Evolutionary conservation across 2,797 vertebrate species (phyloP).

Genomic region (Gallinago stenura): DNA sequence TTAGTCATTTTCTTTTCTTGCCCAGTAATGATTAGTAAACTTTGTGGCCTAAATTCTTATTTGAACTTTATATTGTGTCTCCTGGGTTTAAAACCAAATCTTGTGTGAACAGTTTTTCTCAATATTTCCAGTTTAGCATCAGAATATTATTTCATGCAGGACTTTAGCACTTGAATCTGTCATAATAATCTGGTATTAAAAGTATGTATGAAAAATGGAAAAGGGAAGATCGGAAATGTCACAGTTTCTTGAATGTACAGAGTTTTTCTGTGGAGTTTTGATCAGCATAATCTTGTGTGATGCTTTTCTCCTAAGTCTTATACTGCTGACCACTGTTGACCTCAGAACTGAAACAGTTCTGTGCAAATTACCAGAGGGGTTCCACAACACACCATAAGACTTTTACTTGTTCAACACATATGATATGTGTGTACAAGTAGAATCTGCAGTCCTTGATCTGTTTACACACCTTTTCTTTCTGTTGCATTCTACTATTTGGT

Average conservation of each 20-base stretch:
- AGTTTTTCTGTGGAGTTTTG: neutral
- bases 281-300: neutral
- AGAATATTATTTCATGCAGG: neutral
- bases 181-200: neutral
- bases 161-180: neutral
- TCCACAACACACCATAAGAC: neutral
- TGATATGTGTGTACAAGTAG: neutral
- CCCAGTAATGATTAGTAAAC: neutral
- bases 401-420: neutral
- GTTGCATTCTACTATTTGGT: neutral
- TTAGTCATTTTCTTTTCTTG: neutral
- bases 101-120: neutral
- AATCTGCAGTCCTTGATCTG: neutral
- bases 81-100: neutral
- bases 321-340: neutral
- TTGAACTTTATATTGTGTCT: neutral
- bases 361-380: neutral
- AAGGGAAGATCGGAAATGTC: neutral
- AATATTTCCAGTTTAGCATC: neutral
- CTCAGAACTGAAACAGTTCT: neutral
- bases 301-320: neutral
- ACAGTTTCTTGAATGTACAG: neutral
- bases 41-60: neutral
- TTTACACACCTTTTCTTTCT: neutral
- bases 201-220: neutral